Percentiles rank a stretch among this genome's conserved stretches.
Evolutionary conservation across 2,888 invertebrate genomes (phyloP).

Genomic region (Calameuta filiformis): DNA sequence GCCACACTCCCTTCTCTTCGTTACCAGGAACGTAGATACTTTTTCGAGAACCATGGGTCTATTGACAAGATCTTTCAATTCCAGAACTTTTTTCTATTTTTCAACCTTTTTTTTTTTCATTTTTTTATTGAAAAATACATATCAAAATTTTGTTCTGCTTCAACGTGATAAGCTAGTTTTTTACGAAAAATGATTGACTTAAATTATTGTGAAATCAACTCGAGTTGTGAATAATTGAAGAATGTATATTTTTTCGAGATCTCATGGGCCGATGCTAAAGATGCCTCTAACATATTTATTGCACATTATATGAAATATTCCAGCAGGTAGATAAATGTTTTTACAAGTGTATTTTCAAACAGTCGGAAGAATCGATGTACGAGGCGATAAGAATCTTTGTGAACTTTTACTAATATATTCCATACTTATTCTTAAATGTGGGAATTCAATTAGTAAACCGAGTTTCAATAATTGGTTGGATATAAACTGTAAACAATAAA

Average conservation of each 20-base stretch:
- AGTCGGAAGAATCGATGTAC: not conserved
- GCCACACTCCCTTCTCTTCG: not conserved
- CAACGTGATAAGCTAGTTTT: not conserved
- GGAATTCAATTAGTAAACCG: not conserved
- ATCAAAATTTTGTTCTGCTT: not conserved
- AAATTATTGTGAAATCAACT: not conserved
- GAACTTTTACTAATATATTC: not conserved
- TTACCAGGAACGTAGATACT: not conserved
- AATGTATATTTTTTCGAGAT: not conserved
- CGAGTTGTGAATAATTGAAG: not conserved
- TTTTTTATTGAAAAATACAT: not conserved
- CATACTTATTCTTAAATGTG: not conserved
- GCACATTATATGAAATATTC: not conserved
- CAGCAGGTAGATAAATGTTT: not conserved
- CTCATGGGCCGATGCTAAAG: not conserved
- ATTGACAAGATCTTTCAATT: not conserved
- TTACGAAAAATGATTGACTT: not conserved
- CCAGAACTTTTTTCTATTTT: not conserved
- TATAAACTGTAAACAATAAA: not conserved
- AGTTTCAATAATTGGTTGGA: not conserved
- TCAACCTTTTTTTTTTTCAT: not conserved
- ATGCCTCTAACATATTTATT: not conserved
- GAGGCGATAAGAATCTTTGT: not conserved
- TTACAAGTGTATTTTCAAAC: not conserved
- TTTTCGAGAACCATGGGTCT: not conserved